Base-by-base conservation (phyloP, 2,888 invertebrate genomes). In the Timema cristinae region DNA sequence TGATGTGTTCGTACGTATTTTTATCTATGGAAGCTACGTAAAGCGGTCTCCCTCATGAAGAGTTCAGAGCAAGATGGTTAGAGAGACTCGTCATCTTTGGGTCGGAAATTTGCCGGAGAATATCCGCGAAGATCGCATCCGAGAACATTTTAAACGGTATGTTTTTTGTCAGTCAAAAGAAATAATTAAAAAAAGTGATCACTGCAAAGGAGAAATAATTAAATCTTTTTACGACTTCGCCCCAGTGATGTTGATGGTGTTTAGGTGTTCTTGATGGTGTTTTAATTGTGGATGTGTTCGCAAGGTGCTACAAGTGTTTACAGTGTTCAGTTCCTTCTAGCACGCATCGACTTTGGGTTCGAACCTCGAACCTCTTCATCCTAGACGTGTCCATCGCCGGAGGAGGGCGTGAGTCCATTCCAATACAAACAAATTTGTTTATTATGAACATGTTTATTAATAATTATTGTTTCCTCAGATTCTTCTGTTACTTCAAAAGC, bases 1-100 rank as follows among this genome's bases (percentile, higher is more conserved):
- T 77, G 75, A 76, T 77, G 74, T 75, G 78, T 67, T 76, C 76
- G 78, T 75, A 78, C 81, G 81, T 83, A 81, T 82, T 81, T 81
- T 81, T 81, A 81, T 81, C 82, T 81, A 88, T 89, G 73, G 73
- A 75, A 75, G 73, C 73, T 70, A 75, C 74, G 75, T 74, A 74
- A 76, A 72, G 75, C 73, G 73, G 32, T 11, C 11, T 78, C 88
- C 90, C 91, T 90, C 90, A 93, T 93, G 93, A 92, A 92, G 93
- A 91, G 91, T 91, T 90, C 88, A 91, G 91, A 91, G 92, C 93
- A 95, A 93, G 92, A 98, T 98, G 98, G 97, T 98, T 92, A 97
- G 97, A 93, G 97, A 97, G 95, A 97, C 97, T 91, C 95, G 97
- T 91, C 97, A 98, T 90, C 93, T 98, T 90, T 97, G 97, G 95